These are phyloP conservation scores for Athrips mouffetella DNA, from an alignment of 2,888 invertebrate species.

Conservation along the genomic window DNA sequence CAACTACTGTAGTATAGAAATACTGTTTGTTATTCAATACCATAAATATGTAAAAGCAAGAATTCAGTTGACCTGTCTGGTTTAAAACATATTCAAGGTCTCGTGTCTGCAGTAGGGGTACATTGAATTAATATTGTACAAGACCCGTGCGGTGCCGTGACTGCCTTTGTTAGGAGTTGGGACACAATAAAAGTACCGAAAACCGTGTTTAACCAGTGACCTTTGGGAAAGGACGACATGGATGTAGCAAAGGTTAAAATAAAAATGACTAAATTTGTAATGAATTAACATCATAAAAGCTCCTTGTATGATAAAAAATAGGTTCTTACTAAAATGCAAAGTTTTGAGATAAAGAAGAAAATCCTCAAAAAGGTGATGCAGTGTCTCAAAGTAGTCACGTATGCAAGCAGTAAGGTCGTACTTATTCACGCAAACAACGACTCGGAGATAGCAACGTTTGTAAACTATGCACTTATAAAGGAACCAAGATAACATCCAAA, in stretches of 20 bases:
- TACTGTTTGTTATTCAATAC: constrained; percentile 5
- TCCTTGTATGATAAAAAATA: too few species aligned
- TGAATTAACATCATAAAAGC: too few species aligned
- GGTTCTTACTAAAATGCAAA: too few species aligned
- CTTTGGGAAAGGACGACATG: constrained; percentile 1
- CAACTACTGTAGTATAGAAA: neutral
- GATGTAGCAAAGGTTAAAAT: neutral
- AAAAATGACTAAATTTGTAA: neutral
- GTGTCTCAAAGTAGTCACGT: constrained; percentile 43
- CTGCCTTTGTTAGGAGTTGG: constrained; percentile 18
- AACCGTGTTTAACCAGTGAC: constrained; percentile 10
- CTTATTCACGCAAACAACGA: constrained; percentile 68
- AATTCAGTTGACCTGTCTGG: constrained; percentile 50
- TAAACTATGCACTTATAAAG: constrained; percentile 39
- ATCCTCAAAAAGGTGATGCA: neutral
- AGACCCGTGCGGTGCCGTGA: constrained; percentile 7
- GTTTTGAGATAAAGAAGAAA: neutral
- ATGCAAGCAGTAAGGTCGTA: constrained; percentile 49
- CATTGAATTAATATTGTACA: constrained; percentile 28
- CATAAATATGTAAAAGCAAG: constrained; percentile 53
- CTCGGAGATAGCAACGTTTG: constrained; percentile 62
- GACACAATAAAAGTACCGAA: constrained; percentile 17
- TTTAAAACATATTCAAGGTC: constrained; percentile 42
- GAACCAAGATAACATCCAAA: constrained; percentile 55
- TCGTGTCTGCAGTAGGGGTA: constrained; percentile 24